Percentiles rank a stretch among this genome's conserved stretches.
These are phyloP conservation scores for Leptopilina syphax DNA, from an alignment of 2,888 invertebrate genomes.

Conservation along the genomic window DNA sequence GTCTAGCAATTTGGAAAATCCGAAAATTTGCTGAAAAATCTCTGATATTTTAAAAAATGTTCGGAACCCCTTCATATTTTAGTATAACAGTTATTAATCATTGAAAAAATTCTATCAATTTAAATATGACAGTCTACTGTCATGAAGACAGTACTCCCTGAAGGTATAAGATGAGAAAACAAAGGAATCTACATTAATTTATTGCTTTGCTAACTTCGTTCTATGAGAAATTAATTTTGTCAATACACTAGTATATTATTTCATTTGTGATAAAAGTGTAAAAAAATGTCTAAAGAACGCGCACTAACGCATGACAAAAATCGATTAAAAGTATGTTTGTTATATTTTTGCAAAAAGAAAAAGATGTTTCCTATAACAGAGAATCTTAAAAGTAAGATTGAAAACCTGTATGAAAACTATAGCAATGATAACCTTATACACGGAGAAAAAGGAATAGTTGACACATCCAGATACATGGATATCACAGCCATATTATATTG, in stretches of 20 bases:
- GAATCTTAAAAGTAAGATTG: not conserved
- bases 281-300: not conserved
- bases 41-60: too few species aligned
- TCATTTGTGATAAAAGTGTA: not conserved
- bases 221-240: not conserved
- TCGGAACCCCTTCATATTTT: too few species aligned
- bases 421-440: not conserved
- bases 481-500: too few species aligned
- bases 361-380: not conserved
- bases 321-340: not conserved
- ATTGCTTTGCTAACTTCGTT: not conserved
- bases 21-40: too few species aligned
- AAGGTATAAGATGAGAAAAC: not conserved
- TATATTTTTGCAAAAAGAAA: not conserved
- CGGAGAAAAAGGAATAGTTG: too few species aligned
- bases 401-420: not conserved
- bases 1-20: too few species aligned
- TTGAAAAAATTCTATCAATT: too few species aligned
- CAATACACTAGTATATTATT: not conserved
- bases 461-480: too few species aligned
- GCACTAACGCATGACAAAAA: slow-evolving; percentile 3
- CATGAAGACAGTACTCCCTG: too few species aligned
- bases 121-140: too few species aligned
- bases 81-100: too few species aligned
- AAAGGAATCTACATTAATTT: not conserved